Evolutionary conservation across 1,140 invertebrate genomes (phyloP), one percentile per base, ranked within the genome.

Genomic region (Drosophila cardini): DNA sequence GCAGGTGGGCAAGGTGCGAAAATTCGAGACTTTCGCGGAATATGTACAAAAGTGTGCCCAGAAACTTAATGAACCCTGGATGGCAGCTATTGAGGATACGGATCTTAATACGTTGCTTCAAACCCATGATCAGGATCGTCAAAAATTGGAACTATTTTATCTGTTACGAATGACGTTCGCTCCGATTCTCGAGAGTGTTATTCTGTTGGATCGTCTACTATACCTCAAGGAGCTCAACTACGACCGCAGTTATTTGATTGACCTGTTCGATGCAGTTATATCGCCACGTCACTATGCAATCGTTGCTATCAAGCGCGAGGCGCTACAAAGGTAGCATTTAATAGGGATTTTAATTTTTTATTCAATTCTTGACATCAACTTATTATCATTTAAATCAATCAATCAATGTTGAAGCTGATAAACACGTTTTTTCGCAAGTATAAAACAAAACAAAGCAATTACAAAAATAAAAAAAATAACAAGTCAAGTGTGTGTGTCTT

Each of bases 201-300:
- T 98, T 76, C 93, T 98, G 48, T 92, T 98, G 15, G 98, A 99
- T 92, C 94, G 97, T 89, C 90, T 97, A 21, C 92, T 98, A 58
- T 98, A 94, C 93, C 94, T 99, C 6, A 90, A 94, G 65, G 96
- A 98, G 91, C 93, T 94, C 81, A 93, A 93, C 26, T 94, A 95
- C 82, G 78, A 93, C 2, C 93, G 95, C 70, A 93, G 95, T n/a
- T 94, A 93, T 92, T 86, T 97, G 42, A 94, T 96, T 16, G 93
- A 95, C 79, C 91, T 97, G 46, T 97, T 97, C 92, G 95, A 97
- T 93, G 95, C 96, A 16, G 92, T 95, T 9, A 91, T 96, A 50
- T 97, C 96, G 7, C 96, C 96, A 4, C 93, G 96, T 79, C 96
- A 95, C 93, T 96, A 95, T 92, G 95, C 94, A 18, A 94, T 97